These are phyloP conservation scores for Drosophila ogumai DNA, from an alignment of 1,140 invertebrate genomes.

Conservation along the genomic window DNA sequence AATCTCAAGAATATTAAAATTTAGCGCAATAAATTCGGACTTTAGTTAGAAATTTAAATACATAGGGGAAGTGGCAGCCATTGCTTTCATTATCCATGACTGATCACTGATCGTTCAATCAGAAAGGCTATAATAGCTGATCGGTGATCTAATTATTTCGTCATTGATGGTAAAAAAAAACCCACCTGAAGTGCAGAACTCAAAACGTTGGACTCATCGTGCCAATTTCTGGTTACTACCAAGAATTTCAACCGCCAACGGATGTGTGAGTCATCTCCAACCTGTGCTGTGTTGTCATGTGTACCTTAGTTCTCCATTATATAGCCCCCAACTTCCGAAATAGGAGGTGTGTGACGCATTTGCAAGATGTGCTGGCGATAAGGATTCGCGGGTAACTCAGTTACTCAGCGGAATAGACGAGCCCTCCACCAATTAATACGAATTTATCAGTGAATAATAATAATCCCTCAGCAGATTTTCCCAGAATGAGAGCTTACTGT, in stretches of 20 bases:
- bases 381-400: conserved; percentile 16
- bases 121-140: conserved; percentile 15
- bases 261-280: conserved; percentile 25
- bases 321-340: not conserved
- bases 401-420: conserved; percentile 13
- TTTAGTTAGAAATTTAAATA: not conserved
- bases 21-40: not conserved
- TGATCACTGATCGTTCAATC: conserved; percentile 11
- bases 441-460: conserved; percentile 50
- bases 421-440: conserved; percentile 17
- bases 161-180: conserved; percentile 13
- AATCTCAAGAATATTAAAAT: not conserved
- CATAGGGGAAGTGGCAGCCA: not conserved
- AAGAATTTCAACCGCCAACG: conserved; percentile 18
- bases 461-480: conserved; percentile 14
- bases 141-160: conserved; percentile 65
- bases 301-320: not conserved
- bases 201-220: conserved; percentile 6
- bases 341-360: conserved; percentile 19
- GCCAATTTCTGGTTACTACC: conserved; percentile 27
- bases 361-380: conserved; percentile 18
- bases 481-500: conserved; percentile 48
- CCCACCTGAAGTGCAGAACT: conserved; percentile 12
- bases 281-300: conserved; percentile 18
- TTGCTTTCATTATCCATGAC: conserved; percentile 1